Percentiles rank a stretch among this genome's conserved stretches.
These are phyloP conservation scores for Synaphobranchus kaupii DNA, from an alignment of 2,797 vertebrate genomes.

Conservation along the genomic window DNA sequence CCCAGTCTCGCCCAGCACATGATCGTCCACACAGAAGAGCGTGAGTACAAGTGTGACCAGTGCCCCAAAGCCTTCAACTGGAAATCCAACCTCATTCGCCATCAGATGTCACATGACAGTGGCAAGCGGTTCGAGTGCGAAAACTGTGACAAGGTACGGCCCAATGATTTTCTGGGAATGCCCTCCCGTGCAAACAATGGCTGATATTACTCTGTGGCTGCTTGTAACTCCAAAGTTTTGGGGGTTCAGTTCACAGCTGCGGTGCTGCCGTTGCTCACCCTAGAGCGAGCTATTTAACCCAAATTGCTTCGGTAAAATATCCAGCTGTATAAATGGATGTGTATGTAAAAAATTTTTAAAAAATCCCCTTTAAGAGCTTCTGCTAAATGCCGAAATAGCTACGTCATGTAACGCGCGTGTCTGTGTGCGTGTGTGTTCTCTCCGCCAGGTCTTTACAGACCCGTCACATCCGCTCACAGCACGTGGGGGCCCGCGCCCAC, in stretches of 20 bases:
- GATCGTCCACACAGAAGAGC: slow-evolving; percentile 94
- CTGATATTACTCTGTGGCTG: not conserved
- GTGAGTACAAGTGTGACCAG: slow-evolving; percentile 96
- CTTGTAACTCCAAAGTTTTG: not conserved
- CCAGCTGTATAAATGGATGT: not conserved
- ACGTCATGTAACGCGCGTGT: slow-evolving; percentile 30
- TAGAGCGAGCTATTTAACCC: not conserved
- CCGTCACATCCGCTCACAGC: slow-evolving; percentile 98
- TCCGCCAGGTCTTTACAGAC: slow-evolving; percentile 91
- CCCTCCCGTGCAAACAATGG: not conserved
- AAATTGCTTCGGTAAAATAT: not conserved
- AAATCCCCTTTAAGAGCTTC: no score
- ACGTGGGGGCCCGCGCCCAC: slow-evolving; percentile 92
- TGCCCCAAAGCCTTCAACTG: slow-evolving; percentile 99
- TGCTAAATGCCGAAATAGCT: not conserved
- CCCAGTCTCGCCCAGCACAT: slow-evolving; percentile 95
- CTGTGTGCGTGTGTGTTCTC: slow-evolving; percentile 35
- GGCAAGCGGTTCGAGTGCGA: slow-evolving; percentile 99
- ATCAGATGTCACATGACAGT: slow-evolving; percentile 99
- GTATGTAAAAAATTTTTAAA: not conserved
- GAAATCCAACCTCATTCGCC: slow-evolving; percentile 99
- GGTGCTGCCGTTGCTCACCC: not conserved
- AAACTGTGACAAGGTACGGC: slow-evolving; percentile 99
- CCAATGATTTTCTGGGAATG: not conserved
- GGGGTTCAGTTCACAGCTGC: not conserved